Evolutionary conservation across 2,797 vertebrate species (phyloP), one percentile per base, ranked within the genome.

Genomic region (Pseudomugil gertrudae): DNA sequence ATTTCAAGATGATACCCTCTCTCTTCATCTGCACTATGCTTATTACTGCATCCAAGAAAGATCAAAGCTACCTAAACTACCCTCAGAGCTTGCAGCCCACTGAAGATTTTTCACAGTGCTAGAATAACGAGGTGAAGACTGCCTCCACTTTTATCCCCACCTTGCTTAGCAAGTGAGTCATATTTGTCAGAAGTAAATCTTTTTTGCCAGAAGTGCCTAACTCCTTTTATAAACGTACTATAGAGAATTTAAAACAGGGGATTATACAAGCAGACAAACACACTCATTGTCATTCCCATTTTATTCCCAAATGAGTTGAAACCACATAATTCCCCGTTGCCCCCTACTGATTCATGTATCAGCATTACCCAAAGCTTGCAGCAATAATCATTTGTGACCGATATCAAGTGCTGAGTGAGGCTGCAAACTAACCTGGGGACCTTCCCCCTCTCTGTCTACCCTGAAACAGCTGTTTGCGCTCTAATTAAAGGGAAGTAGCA

Each of bases 401-500:
- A 59, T 72, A 81, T 81, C 74, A 88, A 89, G 73, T 45, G 45
- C 66, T 40, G 61, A 58, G 48, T 45, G 83, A 69, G 68, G 66
- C 57, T 26, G 57, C 73, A 66, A 68, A 56, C 58, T 48, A 83
- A 84, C 83, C 66, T 19, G 52, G 79, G 69, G 50, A 78, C 70
- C 24, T 58, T 66, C 53, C 69, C 24, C 63, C 66, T 77, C 72
- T 73, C 86, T 78, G 76, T 84, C 77, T 72, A 83, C 72, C 77
- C 81, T 70, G 84, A 93, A 92, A 93, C 94, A 94, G 89, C 89
- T 94, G 92, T 91, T 93, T 90, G 78, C 67, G 83, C 81, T 89
- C 89, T 92, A 94, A 94, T 94, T 92, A 94, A 93, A 92, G 89
- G 84, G 78, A 86, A 87, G 87, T 85, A 93, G 91, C 92, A 93